Evolutionary conservation across 2,797 vertebrate genomes (phyloP), one percentile per base, ranked within the genome.

Genomic region (Triplophysa bombifrons): DNA sequence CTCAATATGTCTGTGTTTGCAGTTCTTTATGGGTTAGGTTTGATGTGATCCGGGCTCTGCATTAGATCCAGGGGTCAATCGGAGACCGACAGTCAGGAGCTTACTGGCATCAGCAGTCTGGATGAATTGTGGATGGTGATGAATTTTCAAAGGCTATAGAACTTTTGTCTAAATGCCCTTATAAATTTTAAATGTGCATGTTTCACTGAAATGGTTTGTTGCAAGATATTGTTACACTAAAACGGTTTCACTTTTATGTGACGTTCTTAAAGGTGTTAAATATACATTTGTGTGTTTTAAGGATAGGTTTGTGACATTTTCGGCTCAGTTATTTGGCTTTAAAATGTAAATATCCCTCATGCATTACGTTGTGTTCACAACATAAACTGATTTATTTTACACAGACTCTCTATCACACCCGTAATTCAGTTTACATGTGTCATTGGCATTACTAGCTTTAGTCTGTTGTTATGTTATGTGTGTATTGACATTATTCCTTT

Each of bases 91-190:
- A 27, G 58, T 13, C 13, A 27, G 58, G 58, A 61, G 58, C 11
- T 60, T 30, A 61, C 58, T 61, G 25, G 14, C 58, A 61, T 58
- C 55, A 58, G 58, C 56, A 60, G 56, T 61, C 25, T 51, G 50
- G 46, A 55, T 20, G 53, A 55, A 10, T n/a, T 55, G 2, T 20
- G n/a, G 53, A 55, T 55, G n/a, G n/a, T 55, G 7, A 58, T 58
- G 20, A 58, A 12, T 9, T 22, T 56, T 8, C 22, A 55, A n/a
- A 55, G 51, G 53, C 9, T 3, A 56, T n/a, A 60, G 3, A 25
- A n/a, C 4, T 25, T 27, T 5, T 25, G 56, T 60, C 34, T 38
- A 38, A 7, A 38, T 38, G 6, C 34, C 3, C 4, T 58, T 58
- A 58, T 25, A 58, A 10, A n/a, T n/a, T 17, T 2, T 58, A 2